Evolutionary conservation across 1,140 invertebrate species (phyloP).

Genomic region (Ridgeia piscesae): DNA sequence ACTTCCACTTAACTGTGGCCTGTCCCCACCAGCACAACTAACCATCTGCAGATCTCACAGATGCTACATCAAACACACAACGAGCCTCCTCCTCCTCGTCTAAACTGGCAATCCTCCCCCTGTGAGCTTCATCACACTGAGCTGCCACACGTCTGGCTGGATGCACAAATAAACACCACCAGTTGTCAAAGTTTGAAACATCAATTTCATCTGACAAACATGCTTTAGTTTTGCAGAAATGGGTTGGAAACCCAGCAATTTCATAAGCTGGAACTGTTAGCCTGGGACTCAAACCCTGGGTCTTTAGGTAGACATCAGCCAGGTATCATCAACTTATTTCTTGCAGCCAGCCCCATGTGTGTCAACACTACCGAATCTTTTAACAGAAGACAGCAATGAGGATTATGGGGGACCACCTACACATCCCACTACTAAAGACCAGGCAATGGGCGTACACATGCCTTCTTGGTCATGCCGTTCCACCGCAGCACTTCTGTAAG

Average conservation of each 20-base stretch:
- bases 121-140: background rate
- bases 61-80: background rate
- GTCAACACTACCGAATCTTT: background rate
- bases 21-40: background rate
- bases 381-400: background rate
- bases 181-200: too few relatives aligned
- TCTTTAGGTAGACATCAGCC: background rate
- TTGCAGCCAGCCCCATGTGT: background rate
- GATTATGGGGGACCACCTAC: background rate
- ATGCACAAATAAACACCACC: too few relatives aligned
- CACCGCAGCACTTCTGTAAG: background rate
- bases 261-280: too few relatives aligned
- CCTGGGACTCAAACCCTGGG: background rate
- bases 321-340: background rate
- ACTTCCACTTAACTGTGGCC: background rate
- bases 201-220: too few relatives aligned
- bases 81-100: background rate
- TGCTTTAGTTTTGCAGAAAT: too few relatives aligned
- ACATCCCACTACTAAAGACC: background rate
- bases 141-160: too few relatives aligned
- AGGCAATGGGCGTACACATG: too few relatives aligned
- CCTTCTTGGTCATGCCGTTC: background rate
- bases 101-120: background rate
- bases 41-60: background rate
- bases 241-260: too few relatives aligned